Evolutionary conservation across 2,113 vertebrate species (phyloP), one percentile per base, ranked within the genome.

Genomic region (Tamias sibiricus): DNA sequence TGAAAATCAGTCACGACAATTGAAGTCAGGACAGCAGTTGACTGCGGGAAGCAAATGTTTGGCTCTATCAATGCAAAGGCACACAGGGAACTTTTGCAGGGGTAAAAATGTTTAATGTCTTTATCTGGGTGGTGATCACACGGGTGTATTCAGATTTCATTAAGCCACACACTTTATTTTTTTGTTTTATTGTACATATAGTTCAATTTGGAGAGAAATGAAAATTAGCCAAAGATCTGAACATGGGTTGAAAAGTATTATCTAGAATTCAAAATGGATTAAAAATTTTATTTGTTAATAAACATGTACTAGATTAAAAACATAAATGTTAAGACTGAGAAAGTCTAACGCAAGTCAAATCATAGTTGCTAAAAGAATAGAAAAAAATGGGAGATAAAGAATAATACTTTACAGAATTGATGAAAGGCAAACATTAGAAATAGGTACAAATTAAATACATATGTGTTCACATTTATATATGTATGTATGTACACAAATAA

Each of bases 251-350:
- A 75, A 96, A 90, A 57, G 80, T 89, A 64, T 71, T 49, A 84
- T 24, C 6, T 81, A 90, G 68, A 83, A 71, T 87, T 95, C 49
- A 91, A 95, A 20, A 80, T 91, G 86, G 7, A 62, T 22, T 81
- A 80, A 59, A 77, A 37, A 42, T 42, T 62, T 62, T 62, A 57
- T 24, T 57, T 57, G 57, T 40, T 57, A 44, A 71, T 32, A 71
- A 8, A 87, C 57, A 89, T 95, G 94, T 81, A 52, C 17, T n/a
- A 89, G 42, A 93, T 76, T 75, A 83, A 95, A 80, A 83, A 93
- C 16, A 71, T 35, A 24, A 37, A 42, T 6, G 17, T 85, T 5
- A 87, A 93, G 20, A 16, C 14, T 54, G 14, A 84, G 49, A 49
- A 84, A 87, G 69, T 90, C 28, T 44, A 88, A 26, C 2, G 40